Evolutionary conservation across 2,888 invertebrate species (phyloP).

Genomic region (Thecophora atra): DNA sequence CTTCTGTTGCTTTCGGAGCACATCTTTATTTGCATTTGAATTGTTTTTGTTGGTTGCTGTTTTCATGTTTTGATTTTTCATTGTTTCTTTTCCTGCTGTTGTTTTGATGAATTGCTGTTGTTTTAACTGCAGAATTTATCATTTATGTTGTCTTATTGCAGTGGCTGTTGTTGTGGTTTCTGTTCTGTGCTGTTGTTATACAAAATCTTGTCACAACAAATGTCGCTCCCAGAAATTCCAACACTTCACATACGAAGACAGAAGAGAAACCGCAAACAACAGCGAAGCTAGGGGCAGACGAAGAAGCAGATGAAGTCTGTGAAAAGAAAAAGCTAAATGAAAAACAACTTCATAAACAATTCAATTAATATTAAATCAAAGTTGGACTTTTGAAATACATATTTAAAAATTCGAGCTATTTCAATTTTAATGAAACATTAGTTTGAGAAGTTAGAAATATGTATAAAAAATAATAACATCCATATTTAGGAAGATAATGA

Average conservation of each 20-base stretch:
- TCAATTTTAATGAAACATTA: too few relatives aligned
- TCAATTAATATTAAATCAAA: neutral
- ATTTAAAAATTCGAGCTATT: neutral
- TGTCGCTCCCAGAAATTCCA: conserved; percentile 36
- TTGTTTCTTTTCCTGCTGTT: neutral
- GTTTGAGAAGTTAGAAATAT: too few relatives aligned
- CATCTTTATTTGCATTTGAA: conserved; percentile 53
- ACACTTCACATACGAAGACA: conserved; percentile 14
- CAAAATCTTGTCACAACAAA: conserved; percentile 35
- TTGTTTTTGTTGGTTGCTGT: conserved; percentile 22
- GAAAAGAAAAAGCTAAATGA: neutral
- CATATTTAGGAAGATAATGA: too few relatives aligned
- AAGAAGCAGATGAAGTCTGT: neutral
- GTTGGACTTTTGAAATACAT: neutral
- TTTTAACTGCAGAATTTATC: too few relatives aligned
- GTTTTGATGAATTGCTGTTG: too few relatives aligned
- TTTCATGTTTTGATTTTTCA: neutral
- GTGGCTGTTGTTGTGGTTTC: too few relatives aligned
- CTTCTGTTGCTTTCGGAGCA: conserved; percentile 6
- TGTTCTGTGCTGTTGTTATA: neutral
- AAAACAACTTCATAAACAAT: neutral
- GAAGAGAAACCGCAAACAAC: neutral
- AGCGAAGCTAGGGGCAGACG: neutral
- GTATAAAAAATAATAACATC: too few relatives aligned
- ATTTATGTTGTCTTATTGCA: too few relatives aligned